Base-by-base conservation (phyloP, 2,888 invertebrate genomes). In the Odontocerum albicorne region DNA sequence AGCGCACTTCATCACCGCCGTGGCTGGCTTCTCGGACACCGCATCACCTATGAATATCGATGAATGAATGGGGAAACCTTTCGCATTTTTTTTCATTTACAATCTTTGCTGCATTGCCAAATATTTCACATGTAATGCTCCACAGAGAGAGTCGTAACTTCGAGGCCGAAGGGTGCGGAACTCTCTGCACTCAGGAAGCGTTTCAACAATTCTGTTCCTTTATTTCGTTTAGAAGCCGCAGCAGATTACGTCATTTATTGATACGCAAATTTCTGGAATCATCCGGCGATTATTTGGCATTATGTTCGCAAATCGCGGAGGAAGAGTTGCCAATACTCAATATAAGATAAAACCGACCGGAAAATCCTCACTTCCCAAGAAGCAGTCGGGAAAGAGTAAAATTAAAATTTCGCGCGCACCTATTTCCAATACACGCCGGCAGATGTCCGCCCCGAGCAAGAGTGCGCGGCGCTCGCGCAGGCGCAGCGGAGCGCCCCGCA, bases 401-500 rank as follows among this genome's bases (percentile, higher is more conserved):
- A 39, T 51, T 40, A 46, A 58, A 45, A 39, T 13, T 50, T 56
- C 51, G 54, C 53, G 57, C 49, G 46, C 47, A 47, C 35, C 44
- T 44, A 38, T 31, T 20, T 46, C 44, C 43, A 33, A 20, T 49
- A n/a, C 20, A 6, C 45, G 36, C 43, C 61, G 53, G 32, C 56
- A 59, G 58, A 57, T 55, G 59, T 49, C 57, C 36, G 46, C 35
- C 39, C 39, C 40, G 20, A 32, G 32, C 13, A 42, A 47, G 3
- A 13, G 46, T 16, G 38, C 55, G 38, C 55, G 59, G 46, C 73
- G 74, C 70, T 70, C 66, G 68, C 62, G 59, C 62, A 65, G 56
- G 59, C 61, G 70, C 73, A 74, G 72, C 64, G 65, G 66, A 73
- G 77, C 77, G 75, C 75, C 72, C 59, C 59, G 50, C 51, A 59